Percentiles rank a stretch among this genome's conserved stretches.
phyloP scores from a whole-genome alignment of 2,888 invertebrate genomes.

The Arrhopalites spinosus region DNA sequence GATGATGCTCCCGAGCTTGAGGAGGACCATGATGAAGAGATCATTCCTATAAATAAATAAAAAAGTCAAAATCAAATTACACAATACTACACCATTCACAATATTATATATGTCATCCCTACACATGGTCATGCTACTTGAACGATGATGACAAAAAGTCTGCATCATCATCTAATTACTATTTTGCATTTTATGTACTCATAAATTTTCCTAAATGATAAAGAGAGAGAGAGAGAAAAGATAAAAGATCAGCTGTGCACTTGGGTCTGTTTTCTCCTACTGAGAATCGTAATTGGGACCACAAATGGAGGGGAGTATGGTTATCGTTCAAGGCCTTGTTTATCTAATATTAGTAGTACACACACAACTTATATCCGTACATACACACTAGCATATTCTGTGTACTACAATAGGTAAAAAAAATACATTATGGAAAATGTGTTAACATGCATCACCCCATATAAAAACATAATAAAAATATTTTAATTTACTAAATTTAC shows the following conservation, averaged over 20 bases:
- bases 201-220: background rate
- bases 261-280: too few relatives aligned
- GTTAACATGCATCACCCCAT: too few relatives aligned
- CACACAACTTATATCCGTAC: too few relatives aligned
- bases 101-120: background rate
- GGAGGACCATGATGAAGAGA: conserved; percentile 56
- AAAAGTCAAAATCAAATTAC: background rate
- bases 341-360: too few relatives aligned
- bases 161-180: background rate
- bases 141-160: too few relatives aligned
- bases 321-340: too few relatives aligned
- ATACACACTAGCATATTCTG: too few relatives aligned
- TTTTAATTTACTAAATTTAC: too few relatives aligned
- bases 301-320: background rate
- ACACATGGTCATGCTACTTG: too few relatives aligned
- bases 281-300: background rate
- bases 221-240: background rate
- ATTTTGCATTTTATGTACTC: background rate
- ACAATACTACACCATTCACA: background rate
- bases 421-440: too few relatives aligned
- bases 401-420: too few relatives aligned
- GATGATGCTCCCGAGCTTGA: conserved; percentile 56
- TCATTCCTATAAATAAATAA: conserved; percentile 49
- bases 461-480: too few relatives aligned
- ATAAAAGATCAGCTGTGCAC: background rate